Percentiles rank a stretch among this genome's conserved stretches.
These are phyloP conservation scores for Pentalonia nigronervosa DNA, from an alignment of 1,140 invertebrate species.

Conservation along the genomic window DNA sequence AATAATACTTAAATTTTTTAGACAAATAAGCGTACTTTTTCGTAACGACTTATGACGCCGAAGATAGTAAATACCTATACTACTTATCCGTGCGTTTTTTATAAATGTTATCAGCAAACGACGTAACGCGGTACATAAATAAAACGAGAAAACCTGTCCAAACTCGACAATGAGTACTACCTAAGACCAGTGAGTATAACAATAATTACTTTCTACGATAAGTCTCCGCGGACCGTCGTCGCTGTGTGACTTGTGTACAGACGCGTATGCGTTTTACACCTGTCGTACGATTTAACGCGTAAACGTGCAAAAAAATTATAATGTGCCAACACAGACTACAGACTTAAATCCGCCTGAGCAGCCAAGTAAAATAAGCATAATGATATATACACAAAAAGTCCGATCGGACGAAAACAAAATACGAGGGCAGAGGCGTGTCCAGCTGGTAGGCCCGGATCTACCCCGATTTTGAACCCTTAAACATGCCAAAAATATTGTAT, in stretches of 20 bases:
- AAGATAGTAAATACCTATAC: not conserved
- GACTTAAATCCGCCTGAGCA: not conserved
- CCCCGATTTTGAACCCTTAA: no score
- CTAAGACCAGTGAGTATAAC: not conserved
- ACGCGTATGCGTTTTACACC: not conserved
- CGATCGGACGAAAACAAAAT: not conserved
- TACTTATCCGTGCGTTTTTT: not conserved
- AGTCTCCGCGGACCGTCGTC: not conserved
- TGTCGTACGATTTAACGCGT: not conserved
- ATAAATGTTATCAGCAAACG: not conserved
- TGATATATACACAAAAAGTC: not conserved
- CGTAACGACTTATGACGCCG: not conserved
- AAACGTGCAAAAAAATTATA: not conserved
- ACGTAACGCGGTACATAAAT: not conserved
- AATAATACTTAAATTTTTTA: not conserved
- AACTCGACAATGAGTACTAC: not conserved
- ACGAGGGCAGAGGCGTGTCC: no score
- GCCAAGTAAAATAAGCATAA: no score
- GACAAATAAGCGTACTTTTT: not conserved
- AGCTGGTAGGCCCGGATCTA: no score
- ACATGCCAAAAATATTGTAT: no score
- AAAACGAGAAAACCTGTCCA: not conserved
- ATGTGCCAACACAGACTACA: not conserved
- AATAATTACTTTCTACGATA: conserved; percentile 21
- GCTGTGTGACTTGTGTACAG: no score